Conservation (phyloP, 2,113 vertebrate species). For the Spermophilus dauricus region DNA sequence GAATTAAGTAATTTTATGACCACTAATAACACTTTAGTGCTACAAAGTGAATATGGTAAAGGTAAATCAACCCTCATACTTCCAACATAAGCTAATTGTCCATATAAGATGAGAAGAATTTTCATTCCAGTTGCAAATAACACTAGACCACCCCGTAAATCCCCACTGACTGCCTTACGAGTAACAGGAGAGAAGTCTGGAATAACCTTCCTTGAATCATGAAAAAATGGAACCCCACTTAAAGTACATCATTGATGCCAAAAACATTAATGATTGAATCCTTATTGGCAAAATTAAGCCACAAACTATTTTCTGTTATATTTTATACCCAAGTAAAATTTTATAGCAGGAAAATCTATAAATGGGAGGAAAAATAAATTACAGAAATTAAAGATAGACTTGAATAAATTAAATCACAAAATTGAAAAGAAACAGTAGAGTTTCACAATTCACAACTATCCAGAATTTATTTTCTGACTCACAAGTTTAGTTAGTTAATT, state of each 20-base stretch:
- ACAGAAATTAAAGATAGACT: slow-evolving; percentile 40
- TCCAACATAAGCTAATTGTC: slow-evolving; percentile 54
- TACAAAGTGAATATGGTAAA: slow-evolving; percentile 50
- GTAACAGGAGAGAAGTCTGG: slow-evolving; percentile 42
- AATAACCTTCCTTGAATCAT: slow-evolving; percentile 1
- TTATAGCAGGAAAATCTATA: slow-evolving; percentile 40
- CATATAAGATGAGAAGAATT: slow-evolving; percentile 57
- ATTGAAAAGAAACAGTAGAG: not conserved
- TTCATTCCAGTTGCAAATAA: slow-evolving; percentile 49
- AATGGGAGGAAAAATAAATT: slow-evolving; percentile 17
- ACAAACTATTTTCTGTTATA: slow-evolving; percentile 20
- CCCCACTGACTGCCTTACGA: slow-evolving; percentile 48
- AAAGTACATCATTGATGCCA: not conserved
- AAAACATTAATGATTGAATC: slow-evolving; percentile 13
- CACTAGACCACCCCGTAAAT: slow-evolving; percentile 59
- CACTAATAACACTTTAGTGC: slow-evolving; percentile 64
- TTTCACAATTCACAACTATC: not conserved
- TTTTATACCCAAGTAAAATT: not conserved
- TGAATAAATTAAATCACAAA: not conserved
- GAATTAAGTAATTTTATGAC: slow-evolving; percentile 71
- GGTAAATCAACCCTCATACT: slow-evolving; percentile 60
- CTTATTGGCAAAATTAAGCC: not conserved
- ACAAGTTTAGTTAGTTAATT: not conserved
- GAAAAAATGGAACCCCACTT: not conserved
- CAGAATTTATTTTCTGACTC: not conserved